phyloP scores from a whole-genome alignment of 2,113 vertebrate species.

The Tretioscincus oriximinensis region DNA sequence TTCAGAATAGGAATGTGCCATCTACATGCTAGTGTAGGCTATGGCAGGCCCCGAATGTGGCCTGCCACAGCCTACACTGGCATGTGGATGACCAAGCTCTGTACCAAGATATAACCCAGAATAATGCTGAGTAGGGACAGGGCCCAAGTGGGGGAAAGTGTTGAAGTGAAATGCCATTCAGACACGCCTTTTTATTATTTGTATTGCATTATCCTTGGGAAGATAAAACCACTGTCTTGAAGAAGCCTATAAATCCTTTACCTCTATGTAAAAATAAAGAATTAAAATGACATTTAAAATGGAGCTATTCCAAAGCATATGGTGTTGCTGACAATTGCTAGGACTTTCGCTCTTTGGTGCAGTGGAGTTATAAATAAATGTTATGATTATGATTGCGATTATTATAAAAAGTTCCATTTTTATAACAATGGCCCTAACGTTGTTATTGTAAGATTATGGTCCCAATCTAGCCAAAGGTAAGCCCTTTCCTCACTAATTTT shows the following conservation, averaged over 20 bases:
- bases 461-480: conserved; percentile 1
- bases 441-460: background rate
- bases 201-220: conserved; percentile 2
- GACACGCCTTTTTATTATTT: conserved; percentile 12
- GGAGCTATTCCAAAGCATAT: conserved; percentile 12
- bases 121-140: too few relatives aligned
- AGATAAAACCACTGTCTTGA: conserved; percentile 15
- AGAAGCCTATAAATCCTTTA: conserved; percentile 27
- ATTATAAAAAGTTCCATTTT: conserved; percentile 1
- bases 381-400: too few relatives aligned
- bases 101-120: too few relatives aligned
- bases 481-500: background rate
- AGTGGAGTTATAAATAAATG: too few relatives aligned
- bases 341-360: too few relatives aligned
- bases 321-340: accelerated
- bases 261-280: conserved; percentile 17
- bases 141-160: background rate
- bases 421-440: conserved; percentile 11
- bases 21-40: too few relatives aligned
- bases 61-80: too few relatives aligned
- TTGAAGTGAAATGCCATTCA: background rate
- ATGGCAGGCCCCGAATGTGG: too few relatives aligned
- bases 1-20: too few relatives aligned
- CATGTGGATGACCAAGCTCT: too few relatives aligned
- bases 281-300: background rate